Conservation (phyloP, 2,888 invertebrate genomes). For the Cylindroiulus punctatus region DNA sequence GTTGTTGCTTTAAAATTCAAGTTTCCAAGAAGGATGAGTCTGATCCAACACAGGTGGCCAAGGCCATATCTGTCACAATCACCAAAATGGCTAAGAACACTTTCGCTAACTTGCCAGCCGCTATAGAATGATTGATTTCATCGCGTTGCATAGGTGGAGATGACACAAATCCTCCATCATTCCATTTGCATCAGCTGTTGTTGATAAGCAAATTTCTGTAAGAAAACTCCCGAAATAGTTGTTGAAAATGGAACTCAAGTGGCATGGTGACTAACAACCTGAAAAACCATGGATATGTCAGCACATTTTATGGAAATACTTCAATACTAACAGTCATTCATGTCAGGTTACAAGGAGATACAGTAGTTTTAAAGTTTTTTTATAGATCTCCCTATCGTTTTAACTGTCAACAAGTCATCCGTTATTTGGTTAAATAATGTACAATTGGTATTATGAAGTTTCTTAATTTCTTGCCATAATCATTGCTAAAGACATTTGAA, state of each 20-base stretch:
- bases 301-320: too few species aligned
- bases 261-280: background rate
- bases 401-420: too few species aligned
- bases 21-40: background rate
- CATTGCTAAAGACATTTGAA: too few species aligned
- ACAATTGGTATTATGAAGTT: too few species aligned
- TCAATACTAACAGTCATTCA: too few species aligned
- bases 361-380: too few species aligned
- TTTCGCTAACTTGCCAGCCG: background rate
- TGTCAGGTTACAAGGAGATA: too few species aligned
- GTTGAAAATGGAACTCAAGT: too few species aligned
- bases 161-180: background rate
- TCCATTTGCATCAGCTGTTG: background rate
- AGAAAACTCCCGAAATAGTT: background rate
- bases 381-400: too few species aligned
- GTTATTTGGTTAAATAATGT: too few species aligned
- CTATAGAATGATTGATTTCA: constrained; percentile 16
- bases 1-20: constrained; percentile 14
- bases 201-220: background rate
- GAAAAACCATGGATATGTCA: background rate
- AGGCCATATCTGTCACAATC: background rate
- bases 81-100: background rate
- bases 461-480: too few species aligned
- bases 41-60: background rate
- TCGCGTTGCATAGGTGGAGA: background rate